Conservation (phyloP, 2,113 vertebrate genomes). For the Crotalus horridus region DNA sequence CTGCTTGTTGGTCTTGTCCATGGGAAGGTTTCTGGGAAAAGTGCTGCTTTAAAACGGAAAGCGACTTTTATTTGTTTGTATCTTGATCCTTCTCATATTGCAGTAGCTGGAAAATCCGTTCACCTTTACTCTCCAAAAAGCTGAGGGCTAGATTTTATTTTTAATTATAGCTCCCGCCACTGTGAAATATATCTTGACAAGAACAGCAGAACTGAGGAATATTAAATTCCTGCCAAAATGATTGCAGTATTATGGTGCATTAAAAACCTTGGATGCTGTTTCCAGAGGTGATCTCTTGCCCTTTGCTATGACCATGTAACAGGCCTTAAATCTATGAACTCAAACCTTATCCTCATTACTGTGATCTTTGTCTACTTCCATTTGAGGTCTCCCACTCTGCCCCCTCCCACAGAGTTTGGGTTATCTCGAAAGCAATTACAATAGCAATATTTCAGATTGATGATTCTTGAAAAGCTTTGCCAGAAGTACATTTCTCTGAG, state of each 20-base stretch:
- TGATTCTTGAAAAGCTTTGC: not conserved
- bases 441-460: slow-evolving; percentile 36
- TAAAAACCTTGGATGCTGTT: slow-evolving; percentile 32
- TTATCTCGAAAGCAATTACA: slow-evolving; percentile 44
- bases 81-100: not conserved
- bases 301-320: slow-evolving; percentile 39
- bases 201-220: slow-evolving; percentile 7
- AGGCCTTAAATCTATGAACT: slow-evolving; percentile 45
- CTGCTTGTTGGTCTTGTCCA: slow-evolving; percentile 55
- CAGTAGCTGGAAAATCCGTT: slow-evolving; percentile 44
- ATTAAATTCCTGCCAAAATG: slow-evolving; percentile 38
- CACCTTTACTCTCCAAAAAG: slow-evolving; percentile 49
- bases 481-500: not conserved
- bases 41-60: slow-evolving; percentile 59
- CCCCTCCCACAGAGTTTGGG: slow-evolving; percentile 5
- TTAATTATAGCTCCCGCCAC: slow-evolving; percentile 25
- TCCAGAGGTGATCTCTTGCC: slow-evolving; percentile 34
- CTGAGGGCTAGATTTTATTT: not conserved
- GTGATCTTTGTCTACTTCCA: slow-evolving; percentile 31
- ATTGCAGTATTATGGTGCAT: slow-evolving; percentile 20
- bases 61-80: slow-evolving; percentile 56
- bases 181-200: slow-evolving; percentile 34
- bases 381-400: slow-evolving; percentile 22
- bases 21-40: slow-evolving; percentile 47
- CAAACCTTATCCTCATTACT: slow-evolving; percentile 47